These are phyloP conservation scores for Excalfactoria chinensis DNA, from an alignment of 2,113 vertebrate species.

Conservation along the genomic window DNA sequence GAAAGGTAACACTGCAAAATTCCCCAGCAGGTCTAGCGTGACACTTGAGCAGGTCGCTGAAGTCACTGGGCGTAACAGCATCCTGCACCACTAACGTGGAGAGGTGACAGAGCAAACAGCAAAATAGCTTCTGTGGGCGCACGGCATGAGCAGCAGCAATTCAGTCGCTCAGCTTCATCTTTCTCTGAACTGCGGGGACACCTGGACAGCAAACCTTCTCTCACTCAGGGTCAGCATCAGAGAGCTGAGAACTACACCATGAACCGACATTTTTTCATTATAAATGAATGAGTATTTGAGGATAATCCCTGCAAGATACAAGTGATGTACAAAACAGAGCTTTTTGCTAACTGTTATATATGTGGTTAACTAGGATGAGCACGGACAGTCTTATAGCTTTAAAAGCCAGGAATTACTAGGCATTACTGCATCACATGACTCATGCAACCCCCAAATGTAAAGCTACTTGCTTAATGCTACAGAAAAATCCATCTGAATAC, in stretches of 20 bases:
- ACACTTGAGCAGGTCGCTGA: neutral
- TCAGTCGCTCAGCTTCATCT: neutral
- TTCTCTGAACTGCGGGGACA: neutral
- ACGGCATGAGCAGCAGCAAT: neutral
- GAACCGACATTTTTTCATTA: neutral
- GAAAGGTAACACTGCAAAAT: neutral
- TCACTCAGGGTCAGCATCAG: neutral
- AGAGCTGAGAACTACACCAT: neutral
- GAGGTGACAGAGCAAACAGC: neutral
- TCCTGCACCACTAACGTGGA: neutral
- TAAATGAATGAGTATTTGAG: neutral
- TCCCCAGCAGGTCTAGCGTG: neutral
- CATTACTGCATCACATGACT: neutral
- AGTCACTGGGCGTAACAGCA: neutral
- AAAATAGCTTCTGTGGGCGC: neutral
- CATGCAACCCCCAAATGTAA: neutral
- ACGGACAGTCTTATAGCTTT: neutral
- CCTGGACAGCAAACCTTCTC: neutral
- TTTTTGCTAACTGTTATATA: neutral
- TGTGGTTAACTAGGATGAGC: neutral
- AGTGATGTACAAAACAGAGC: neutral
- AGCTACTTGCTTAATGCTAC: neutral
- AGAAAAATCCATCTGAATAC: neutral
- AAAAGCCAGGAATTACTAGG: neutral
- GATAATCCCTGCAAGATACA: neutral